A percentile compares a stretch with the other conserved stretches of the same genome.
phyloP scores from a whole-genome alignment of 2,113 vertebrate species.

The Heterocephalus glaber region DNA sequence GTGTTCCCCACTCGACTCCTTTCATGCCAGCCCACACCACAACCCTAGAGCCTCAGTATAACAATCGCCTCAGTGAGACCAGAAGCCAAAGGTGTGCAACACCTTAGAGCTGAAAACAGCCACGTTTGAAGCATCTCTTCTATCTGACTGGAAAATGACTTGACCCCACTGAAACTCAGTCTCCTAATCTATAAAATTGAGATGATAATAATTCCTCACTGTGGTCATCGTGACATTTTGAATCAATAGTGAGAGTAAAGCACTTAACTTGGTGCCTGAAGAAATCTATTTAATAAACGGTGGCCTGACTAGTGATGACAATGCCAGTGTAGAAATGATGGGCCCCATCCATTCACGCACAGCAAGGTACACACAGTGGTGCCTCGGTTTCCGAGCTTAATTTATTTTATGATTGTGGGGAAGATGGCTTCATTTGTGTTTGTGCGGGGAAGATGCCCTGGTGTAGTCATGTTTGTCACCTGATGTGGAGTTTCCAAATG shows the following conservation, averaged over 20 bases:
- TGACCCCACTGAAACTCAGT: not conserved
- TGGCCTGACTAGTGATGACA: not conserved
- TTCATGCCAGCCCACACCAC: not conserved
- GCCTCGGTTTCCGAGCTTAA: not conserved
- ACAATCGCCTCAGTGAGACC: not conserved
- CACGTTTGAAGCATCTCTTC: not conserved
- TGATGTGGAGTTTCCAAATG: not conserved
- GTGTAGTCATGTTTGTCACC: not conserved
- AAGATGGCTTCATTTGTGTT: not conserved
- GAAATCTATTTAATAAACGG: not conserved
- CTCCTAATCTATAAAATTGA: not conserved
- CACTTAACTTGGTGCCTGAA: not conserved
- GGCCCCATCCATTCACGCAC: not conserved
- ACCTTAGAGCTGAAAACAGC: not conserved
- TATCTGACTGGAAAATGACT: not conserved
- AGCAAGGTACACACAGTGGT: not conserved
- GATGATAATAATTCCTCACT: not conserved
- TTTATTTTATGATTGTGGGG: not conserved
- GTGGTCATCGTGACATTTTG: not conserved
- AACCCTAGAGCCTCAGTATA: fast-evolving
- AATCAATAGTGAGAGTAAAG: not conserved
- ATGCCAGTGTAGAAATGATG: not conserved
- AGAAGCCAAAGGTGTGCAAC: not conserved
- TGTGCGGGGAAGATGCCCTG: not conserved
- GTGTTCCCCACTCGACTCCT: not conserved